Conservation (phyloP, 2,113 vertebrate genomes). For the Caranx ignobilis region DNA sequence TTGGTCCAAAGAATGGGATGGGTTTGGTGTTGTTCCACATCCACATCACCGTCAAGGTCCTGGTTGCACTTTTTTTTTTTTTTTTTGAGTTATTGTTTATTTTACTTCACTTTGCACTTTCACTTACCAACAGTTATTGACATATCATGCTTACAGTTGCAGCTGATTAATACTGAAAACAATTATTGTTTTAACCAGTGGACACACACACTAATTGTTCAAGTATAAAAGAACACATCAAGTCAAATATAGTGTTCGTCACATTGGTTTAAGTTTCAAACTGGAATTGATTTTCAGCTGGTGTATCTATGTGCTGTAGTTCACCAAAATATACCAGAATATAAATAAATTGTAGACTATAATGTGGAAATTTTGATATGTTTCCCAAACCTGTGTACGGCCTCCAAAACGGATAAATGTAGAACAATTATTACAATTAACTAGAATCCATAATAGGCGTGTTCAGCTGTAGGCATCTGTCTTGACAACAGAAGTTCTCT, state of each 20-base stretch:
- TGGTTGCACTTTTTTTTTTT: constrained; percentile 39
- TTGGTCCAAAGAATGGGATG: background rate
- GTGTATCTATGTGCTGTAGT: background rate
- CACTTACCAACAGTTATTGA: background rate
- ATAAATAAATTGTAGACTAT: background rate
- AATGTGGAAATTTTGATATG: background rate
- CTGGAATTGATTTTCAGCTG: background rate
- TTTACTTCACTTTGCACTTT: constrained; percentile 61
- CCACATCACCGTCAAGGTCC: background rate
- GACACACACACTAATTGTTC: constrained; percentile 11
- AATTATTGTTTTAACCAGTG: background rate
- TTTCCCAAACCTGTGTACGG: background rate
- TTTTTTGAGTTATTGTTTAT: constrained; percentile 13
- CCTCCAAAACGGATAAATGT: constrained; percentile 11
- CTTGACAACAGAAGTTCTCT: background rate
- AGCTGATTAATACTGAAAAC: background rate
- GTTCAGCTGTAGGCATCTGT: background rate
- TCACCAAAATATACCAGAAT: background rate
- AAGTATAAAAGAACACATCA: background rate
- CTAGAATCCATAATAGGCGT: background rate
- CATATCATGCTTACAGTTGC: constrained; percentile 24
- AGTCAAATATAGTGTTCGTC: background rate
- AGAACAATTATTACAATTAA: constrained; percentile 6
- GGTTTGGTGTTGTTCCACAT: constrained; percentile 12
- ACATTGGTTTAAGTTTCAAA: background rate